These are phyloP conservation scores for Momotus momota DNA, from an alignment of 2,797 vertebrate genomes.

Conservation along the genomic window DNA sequence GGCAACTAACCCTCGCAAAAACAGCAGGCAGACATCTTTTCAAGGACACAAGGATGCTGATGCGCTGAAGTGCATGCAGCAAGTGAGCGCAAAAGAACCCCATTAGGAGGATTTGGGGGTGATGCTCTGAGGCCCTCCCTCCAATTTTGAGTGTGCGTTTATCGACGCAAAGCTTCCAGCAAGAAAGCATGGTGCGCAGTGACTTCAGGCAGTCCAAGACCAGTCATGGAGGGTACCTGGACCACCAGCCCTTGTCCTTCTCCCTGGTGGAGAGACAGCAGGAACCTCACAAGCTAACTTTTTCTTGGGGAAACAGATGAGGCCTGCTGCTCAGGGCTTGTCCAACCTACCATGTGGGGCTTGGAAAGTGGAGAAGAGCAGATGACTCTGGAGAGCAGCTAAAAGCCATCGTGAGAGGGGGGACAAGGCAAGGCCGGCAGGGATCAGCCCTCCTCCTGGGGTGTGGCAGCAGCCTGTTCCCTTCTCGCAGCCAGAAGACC, in stretches of 20 bases:
- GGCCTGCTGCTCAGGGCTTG: neutral
- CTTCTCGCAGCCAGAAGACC: neutral
- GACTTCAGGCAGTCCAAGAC: neutral
- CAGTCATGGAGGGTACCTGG: neutral
- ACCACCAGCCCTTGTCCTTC: slow-evolving; percentile 34
- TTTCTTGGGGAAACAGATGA: neutral
- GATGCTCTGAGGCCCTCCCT: neutral
- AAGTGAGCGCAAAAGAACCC: fast-evolving
- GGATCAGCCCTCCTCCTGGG: neutral
- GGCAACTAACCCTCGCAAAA: neutral
- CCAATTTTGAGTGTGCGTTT: neutral
- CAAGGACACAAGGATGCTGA: neutral
- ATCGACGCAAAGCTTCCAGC: neutral
- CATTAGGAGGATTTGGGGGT: neutral
- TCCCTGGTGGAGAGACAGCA: neutral
- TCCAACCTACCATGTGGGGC: neutral
- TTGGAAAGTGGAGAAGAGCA: neutral
- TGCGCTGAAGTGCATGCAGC: neutral
- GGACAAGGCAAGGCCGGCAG: neutral
- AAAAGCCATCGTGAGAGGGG: fast-evolving
- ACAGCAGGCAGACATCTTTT: neutral
- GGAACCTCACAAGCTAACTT: slow-evolving; percentile 29
- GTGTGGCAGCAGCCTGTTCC: neutral
- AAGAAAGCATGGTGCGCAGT: neutral
- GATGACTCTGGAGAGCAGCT: neutral